phyloP scores from a whole-genome alignment of 2,888 invertebrate species.

The Limnephilus auricula region DNA sequence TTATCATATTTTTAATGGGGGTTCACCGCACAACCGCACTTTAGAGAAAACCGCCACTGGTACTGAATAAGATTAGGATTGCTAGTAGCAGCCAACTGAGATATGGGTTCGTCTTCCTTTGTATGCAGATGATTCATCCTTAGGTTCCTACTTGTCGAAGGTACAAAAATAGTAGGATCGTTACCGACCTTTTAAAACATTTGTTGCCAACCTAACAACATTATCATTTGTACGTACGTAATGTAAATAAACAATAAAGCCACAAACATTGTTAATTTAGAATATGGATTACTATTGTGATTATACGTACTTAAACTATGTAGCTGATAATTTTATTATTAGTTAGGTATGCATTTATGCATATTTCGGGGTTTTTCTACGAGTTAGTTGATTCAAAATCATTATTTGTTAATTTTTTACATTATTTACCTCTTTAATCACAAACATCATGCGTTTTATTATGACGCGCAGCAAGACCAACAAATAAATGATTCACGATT shows the following conservation, averaged over 20 bases:
- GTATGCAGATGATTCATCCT: slow-evolving; percentile 6
- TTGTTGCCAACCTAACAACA: not conserved
- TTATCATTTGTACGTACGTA: not conserved
- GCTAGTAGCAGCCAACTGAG: not conserved
- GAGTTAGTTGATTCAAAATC: not conserved
- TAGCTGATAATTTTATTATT: not conserved
- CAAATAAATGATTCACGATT: not conserved
- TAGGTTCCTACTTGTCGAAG: not conserved
- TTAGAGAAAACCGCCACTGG: no score
- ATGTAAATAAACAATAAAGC: not conserved
- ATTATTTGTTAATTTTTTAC: not conserved
- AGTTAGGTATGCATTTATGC: not conserved
- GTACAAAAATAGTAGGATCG: not conserved
- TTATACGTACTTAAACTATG: not conserved
- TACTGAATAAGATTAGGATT: not conserved
- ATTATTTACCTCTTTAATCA: not conserved
- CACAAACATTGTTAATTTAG: not conserved
- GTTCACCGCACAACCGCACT: no score
- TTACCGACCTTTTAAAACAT: not conserved
- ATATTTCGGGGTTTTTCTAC: not conserved
- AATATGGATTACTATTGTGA: not conserved
- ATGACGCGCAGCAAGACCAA: not conserved
- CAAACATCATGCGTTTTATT: not conserved
- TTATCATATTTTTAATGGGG: no score
- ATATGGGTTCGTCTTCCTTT: not conserved